phyloP scores from a whole-genome alignment of 2,113 vertebrate species.

The Micromys minutus region DNA sequence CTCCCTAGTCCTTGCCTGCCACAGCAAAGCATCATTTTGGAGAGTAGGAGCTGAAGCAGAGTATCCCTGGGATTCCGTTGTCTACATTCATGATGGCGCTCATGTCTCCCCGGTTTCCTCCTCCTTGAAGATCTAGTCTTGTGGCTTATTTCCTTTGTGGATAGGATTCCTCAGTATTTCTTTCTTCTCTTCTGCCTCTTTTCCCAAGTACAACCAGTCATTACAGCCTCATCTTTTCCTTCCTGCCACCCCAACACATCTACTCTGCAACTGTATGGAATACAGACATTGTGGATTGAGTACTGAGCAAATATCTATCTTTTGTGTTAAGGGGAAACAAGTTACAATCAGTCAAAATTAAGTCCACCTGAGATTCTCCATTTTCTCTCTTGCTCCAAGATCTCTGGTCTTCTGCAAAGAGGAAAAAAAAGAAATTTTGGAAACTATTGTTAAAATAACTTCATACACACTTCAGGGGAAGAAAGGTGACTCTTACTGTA shows the following conservation, averaged over 20 bases:
- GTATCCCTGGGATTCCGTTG: neutral
- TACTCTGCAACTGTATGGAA: fast-evolving
- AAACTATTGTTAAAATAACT: neutral
- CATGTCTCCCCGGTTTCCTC: neutral
- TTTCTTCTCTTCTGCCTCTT: neutral
- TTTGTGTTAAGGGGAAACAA: neutral
- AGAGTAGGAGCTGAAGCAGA: neutral
- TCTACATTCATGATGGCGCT: too few species aligned
- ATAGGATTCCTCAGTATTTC: neutral
- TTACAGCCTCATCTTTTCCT: neutral
- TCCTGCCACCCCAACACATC: neutral
- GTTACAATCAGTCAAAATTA: neutral
- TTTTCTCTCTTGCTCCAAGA: neutral
- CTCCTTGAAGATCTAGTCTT: neutral
- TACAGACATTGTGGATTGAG: neutral
- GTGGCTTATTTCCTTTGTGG: neutral
- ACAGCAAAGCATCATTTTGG: neutral
- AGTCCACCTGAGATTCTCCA: neutral
- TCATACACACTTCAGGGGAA: neutral
- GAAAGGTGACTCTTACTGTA: neutral
- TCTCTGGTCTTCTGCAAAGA: neutral
- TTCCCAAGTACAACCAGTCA: neutral
- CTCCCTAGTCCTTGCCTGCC: neutral
- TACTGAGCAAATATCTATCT: neutral
- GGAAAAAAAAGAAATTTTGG: neutral